A percentile compares a stretch with the other conserved stretches of the same genome.
Conservation (phyloP, 2,797 vertebrate species). For the Alca torda region DNA sequence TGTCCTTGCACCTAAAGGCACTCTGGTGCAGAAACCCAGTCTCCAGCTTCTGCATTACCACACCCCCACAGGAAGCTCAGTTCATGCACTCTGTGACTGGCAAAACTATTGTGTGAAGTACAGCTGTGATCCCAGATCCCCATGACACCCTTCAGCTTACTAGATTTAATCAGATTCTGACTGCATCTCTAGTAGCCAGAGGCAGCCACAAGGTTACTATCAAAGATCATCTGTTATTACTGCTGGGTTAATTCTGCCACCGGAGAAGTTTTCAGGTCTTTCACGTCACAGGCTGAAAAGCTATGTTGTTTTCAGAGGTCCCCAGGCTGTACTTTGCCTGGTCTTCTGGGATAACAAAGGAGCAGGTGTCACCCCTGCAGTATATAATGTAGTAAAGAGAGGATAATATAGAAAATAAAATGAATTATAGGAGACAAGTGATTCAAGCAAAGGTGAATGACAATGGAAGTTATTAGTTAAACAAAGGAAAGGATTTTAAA, state of each 20-base stretch:
- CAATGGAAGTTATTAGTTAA: neutral
- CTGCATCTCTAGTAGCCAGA: neutral
- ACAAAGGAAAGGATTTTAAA: neutral
- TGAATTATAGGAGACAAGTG: neutral
- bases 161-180: neutral
- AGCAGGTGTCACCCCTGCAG: neutral
- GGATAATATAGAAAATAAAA: neutral
- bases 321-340: neutral
- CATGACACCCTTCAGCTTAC: fast-evolving
- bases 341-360: neutral
- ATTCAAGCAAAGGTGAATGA: neutral
- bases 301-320: neutral
- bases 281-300: neutral
- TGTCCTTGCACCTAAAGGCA: neutral
- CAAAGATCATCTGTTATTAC: neutral
- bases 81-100: neutral
- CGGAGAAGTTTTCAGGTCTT: neutral
- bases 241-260: neutral
- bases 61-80: fast-evolving
- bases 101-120: neutral
- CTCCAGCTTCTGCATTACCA: neutral
- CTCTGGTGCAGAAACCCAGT: neutral
- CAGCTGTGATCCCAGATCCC: neutral
- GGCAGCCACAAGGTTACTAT: neutral
- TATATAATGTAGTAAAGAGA: neutral